phyloP scores from a whole-genome alignment of 1,140 invertebrate species.

The Drosophila ogumai region DNA sequence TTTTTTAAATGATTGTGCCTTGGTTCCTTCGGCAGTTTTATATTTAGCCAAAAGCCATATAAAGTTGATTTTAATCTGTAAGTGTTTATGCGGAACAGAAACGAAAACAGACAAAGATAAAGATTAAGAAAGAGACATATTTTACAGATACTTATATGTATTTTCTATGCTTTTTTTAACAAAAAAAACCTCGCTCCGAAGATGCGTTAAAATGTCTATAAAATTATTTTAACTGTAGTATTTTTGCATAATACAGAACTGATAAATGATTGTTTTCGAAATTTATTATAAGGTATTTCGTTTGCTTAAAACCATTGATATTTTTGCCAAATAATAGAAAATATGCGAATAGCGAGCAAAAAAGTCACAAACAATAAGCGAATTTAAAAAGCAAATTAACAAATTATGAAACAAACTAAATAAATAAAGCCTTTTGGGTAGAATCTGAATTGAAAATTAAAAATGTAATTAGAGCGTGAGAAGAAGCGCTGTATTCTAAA shows the following conservation, averaged over 20 bases:
- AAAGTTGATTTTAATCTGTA: constrained; percentile 66
- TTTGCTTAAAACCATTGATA: constrained; percentile 70
- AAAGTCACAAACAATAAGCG: constrained; percentile 57
- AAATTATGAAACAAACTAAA: constrained; percentile 14
- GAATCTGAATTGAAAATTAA: constrained; percentile 25
- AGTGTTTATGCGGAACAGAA: constrained; percentile 18
- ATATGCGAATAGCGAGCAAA: constrained; percentile 49
- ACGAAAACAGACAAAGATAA: not conserved
- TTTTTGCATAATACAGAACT: constrained; percentile 69
- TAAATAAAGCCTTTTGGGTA: constrained; percentile 32
- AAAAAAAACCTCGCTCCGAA: constrained; percentile 35
- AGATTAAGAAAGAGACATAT: constrained; percentile 8
- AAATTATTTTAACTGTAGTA: constrained; percentile 60
- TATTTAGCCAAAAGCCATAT: constrained; percentile 61
- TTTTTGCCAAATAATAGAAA: constrained; percentile 79
- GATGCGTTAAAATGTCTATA: constrained; percentile 66
- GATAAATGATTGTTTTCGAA: constrained; percentile 54
- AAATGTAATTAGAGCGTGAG: constrained; percentile 38
- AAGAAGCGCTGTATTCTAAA: constrained; percentile 32
- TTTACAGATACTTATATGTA: constrained; percentile 53
- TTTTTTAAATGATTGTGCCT: constrained; percentile 80
- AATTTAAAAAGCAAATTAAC: constrained; percentile 61
- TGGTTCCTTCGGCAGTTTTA: constrained; percentile 76
- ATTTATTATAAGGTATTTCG: constrained; percentile 38
- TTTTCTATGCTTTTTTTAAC: constrained; percentile 53